phyloP scores from a whole-genome alignment of 1,140 invertebrate species.

The Mylabris phalerata region DNA sequence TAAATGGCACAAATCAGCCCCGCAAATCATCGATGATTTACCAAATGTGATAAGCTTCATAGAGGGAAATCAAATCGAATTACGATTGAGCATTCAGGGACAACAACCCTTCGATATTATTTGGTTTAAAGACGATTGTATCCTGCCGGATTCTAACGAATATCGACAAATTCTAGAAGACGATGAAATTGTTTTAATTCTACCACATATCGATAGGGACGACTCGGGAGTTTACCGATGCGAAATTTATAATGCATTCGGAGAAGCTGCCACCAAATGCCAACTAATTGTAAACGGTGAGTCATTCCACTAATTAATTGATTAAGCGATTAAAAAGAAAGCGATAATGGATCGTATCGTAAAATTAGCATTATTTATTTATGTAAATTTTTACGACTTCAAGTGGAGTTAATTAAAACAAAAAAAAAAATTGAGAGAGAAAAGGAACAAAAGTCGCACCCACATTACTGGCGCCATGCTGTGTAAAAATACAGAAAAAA shows the following conservation, averaged over 20 bases:
- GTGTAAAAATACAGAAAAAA: too few relatives aligned
- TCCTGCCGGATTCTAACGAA: slow-evolving; percentile 60
- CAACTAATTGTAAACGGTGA: slow-evolving; percentile 49
- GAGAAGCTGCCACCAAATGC: slow-evolving; percentile 50
- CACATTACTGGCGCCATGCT: too few relatives aligned
- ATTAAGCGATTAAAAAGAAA: too few relatives aligned
- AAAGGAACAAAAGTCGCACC: too few relatives aligned
- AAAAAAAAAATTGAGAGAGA: too few relatives aligned
- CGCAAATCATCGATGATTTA: slow-evolving; percentile 25
- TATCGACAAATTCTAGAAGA: slow-evolving; percentile 54
- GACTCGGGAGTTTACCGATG: slow-evolving; percentile 69
- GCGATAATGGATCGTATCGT: too few relatives aligned
- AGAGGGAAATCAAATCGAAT: slow-evolving; percentile 20
- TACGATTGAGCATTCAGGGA: slow-evolving; percentile 38
- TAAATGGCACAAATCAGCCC: slow-evolving; percentile 5
- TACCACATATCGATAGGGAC: slow-evolving; percentile 57
- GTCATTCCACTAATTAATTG: neutral
- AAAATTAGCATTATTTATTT: too few relatives aligned
- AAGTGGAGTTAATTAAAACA: too few relatives aligned
- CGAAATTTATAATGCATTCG: slow-evolving; percentile 53
- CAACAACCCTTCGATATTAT: slow-evolving; percentile 56
- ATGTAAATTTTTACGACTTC: too few relatives aligned
- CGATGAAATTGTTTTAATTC: slow-evolving; percentile 53
- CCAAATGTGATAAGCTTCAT: slow-evolving; percentile 12
- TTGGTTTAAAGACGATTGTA: slow-evolving; percentile 65